A percentile compares a stretch with the other conserved stretches of the same genome.
Evolutionary conservation across 2,888 invertebrate genomes (phyloP).

Genomic region (Sclerodermus sp.): DNA sequence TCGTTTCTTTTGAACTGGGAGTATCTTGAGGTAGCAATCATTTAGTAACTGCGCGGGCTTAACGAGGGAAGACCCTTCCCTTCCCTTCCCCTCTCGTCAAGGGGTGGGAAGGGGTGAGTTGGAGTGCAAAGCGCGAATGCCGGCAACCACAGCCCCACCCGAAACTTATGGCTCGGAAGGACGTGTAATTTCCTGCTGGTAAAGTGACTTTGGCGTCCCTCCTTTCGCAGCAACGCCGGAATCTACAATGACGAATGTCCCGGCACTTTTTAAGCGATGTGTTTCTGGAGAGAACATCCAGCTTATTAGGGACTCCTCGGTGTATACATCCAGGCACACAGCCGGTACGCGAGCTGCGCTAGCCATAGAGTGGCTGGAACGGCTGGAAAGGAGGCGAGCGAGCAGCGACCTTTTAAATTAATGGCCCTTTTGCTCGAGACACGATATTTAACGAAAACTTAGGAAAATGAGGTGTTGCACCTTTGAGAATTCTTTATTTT

Average conservation of each 20-base stretch:
- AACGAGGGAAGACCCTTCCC: too few relatives aligned
- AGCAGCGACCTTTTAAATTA: constrained; percentile 20
- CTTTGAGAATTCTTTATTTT: too few relatives aligned
- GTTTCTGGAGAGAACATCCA: constrained; percentile 16
- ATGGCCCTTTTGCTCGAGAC: constrained; percentile 31
- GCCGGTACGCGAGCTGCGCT: too few relatives aligned
- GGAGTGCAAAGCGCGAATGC: too few relatives aligned
- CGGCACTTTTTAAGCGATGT: constrained; percentile 1
- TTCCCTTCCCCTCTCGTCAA: too few relatives aligned
- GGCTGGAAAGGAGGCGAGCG: too few relatives aligned
- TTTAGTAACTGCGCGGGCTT: too few relatives aligned
- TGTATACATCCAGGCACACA: constrained; percentile 22
- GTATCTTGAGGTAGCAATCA: too few relatives aligned
- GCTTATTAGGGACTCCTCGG: constrained; percentile 29
- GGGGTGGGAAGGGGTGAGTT: too few relatives aligned
- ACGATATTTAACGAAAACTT: constrained; percentile 6
- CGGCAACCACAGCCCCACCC: constrained; percentile 17
- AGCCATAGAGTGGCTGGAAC: too few relatives aligned
- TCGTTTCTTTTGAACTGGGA: too few relatives aligned
- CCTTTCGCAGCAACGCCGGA: constrained; percentile 6
- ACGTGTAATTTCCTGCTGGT: constrained; percentile 54
- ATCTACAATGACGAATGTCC: constrained; percentile 8
- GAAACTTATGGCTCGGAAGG: constrained; percentile 46
- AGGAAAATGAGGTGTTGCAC: too few relatives aligned
- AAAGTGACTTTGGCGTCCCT: constrained; percentile 34